Conservation (phyloP, 2,797 vertebrate species). For the Phrynocephalus vlangalii region DNA sequence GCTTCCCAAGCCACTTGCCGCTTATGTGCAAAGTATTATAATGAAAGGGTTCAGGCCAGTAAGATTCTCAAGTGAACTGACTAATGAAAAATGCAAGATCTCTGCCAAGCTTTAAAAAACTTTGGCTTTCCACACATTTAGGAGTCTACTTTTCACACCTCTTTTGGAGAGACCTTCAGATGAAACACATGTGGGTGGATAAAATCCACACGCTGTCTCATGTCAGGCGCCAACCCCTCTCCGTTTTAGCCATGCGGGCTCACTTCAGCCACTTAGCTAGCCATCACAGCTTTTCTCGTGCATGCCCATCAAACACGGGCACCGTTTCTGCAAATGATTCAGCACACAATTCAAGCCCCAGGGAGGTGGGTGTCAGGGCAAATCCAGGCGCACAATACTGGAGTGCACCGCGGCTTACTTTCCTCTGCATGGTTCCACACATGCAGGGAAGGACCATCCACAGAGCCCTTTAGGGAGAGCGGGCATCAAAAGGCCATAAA, state of each 20-base stretch:
- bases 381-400: neutral
- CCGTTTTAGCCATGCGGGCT: neutral
- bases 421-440: neutral
- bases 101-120: neutral
- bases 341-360: neutral
- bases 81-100: neutral
- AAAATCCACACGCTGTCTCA: too few species aligned
- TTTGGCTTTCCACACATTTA: neutral
- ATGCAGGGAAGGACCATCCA: neutral
- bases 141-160: neutral
- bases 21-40: neutral
- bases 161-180: neutral
- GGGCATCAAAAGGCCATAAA: neutral
- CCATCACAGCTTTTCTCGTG: neutral
- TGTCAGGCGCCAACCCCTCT: neutral
- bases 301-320: neutral
- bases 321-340: too few species aligned
- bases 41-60: neutral
- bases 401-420: neutral
- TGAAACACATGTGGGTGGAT: neutral
- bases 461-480: neutral
- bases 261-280: neutral
- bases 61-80: neutral
- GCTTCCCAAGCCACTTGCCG: too few species aligned
- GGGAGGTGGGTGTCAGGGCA: neutral